A percentile compares a stretch with the other conserved stretches of the same genome.
These are phyloP conservation scores for Ochlodes sylvanus DNA, from an alignment of 2,888 invertebrate species.

Conservation along the genomic window DNA sequence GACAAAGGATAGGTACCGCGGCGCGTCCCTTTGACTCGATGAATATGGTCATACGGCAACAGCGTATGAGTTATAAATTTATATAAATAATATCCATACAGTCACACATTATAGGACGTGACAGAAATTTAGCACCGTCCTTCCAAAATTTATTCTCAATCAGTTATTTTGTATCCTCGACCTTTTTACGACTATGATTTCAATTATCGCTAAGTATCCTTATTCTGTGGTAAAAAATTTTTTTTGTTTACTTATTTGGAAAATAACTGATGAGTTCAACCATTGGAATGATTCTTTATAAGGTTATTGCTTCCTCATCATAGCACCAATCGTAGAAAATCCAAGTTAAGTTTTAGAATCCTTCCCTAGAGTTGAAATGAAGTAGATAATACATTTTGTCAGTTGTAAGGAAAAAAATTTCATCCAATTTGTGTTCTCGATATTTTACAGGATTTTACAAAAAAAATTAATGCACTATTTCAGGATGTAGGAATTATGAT, in stretches of 20 bases:
- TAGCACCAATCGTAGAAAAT: not conserved
- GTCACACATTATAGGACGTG: conserved; percentile 18
- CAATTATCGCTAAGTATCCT: not conserved
- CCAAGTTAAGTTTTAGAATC: too few species aligned
- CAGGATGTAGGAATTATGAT: too few species aligned
- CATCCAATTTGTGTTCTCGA: too few species aligned
- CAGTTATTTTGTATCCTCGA: conserved; percentile 1
- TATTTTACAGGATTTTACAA: too few species aligned
- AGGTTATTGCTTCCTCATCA: not conserved
- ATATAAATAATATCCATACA: conserved; percentile 29
- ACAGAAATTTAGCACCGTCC: conserved; percentile 27
- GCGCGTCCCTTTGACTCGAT: conserved; percentile 57
- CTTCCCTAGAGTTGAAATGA: too few species aligned
- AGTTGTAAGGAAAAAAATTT: too few species aligned
- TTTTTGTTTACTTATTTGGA: not conserved
- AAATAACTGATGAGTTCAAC: not conserved
- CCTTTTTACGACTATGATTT: conserved; percentile 1
- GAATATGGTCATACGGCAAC: conserved; percentile 38
- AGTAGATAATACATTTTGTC: too few species aligned
- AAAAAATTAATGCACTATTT: too few species aligned
- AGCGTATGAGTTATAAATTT: conserved; percentile 35
- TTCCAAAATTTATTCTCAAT: conserved; percentile 25
- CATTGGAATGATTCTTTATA: not conserved
- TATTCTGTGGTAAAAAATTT: not conserved
- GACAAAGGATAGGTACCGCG: conserved; percentile 61